Percentiles rank a stretch among this genome's conserved stretches.
phyloP scores from a whole-genome alignment of 2,888 invertebrate genomes.

The Xestia rhomboidea region DNA sequence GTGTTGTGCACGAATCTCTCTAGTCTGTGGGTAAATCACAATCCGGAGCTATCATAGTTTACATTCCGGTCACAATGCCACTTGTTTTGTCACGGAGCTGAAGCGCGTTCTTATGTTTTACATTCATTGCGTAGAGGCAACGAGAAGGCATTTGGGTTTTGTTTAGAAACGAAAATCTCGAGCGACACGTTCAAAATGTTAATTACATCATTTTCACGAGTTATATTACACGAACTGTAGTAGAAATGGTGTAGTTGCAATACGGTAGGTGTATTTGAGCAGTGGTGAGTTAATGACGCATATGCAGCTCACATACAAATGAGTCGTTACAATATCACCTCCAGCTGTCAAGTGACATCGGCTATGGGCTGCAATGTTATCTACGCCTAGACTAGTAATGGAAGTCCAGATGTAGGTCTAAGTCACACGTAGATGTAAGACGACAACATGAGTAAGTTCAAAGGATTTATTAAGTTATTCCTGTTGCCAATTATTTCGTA shows the following conservation, averaged over 20 bases:
- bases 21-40: slow-evolving; percentile 26
- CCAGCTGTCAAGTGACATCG: slow-evolving; percentile 56
- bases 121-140: slow-evolving; percentile 50
- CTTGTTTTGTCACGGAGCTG: slow-evolving; percentile 55
- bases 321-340: slow-evolving; percentile 54
- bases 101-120: slow-evolving; percentile 46
- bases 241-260: slow-evolving; percentile 38
- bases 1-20: slow-evolving; percentile 49
- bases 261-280: slow-evolving; percentile 43
- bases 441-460: not conserved
- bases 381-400: slow-evolving; percentile 60
- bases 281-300: slow-evolving; percentile 41
- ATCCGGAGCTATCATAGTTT: slow-evolving; percentile 43
- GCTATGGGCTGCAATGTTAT: slow-evolving; percentile 54
- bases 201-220: slow-evolving; percentile 38
- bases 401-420: slow-evolving; percentile 51
- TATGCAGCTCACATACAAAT: slow-evolving; percentile 49
- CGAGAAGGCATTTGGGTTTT: slow-evolving; percentile 28
- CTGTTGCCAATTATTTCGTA: slow-evolving; percentile 1
- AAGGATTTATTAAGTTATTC: not conserved
- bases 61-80: slow-evolving; percentile 60
- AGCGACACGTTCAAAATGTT: slow-evolving; percentile 24
- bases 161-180: slow-evolving; percentile 36
- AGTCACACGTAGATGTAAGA: slow-evolving; percentile 38
- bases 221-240: slow-evolving; percentile 28